Conservation (phyloP, 2,113 vertebrate species). For the Egretta garzetta region DNA sequence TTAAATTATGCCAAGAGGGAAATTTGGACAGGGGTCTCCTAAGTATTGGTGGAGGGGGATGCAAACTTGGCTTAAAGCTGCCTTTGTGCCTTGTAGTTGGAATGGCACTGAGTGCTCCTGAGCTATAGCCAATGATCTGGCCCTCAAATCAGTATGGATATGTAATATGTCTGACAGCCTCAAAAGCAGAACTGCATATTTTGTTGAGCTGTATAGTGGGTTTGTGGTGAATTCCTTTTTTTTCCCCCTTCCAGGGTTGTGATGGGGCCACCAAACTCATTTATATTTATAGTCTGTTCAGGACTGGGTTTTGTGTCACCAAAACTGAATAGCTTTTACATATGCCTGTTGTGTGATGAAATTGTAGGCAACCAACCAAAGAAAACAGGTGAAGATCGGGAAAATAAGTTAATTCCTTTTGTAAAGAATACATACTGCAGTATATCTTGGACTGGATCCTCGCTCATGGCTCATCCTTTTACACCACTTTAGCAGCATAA, state of each 20-base stretch:
- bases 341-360: background rate
- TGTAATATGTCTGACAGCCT: background rate
- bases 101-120: background rate
- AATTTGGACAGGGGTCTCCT: rapidly evolving
- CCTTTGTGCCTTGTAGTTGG: background rate
- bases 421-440: background rate
- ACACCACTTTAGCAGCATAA: background rate
- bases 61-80: background rate
- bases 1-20: background rate
- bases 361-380: background rate
- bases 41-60: background rate
- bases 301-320: background rate
- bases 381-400: background rate
- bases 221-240: background rate
- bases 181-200: background rate
- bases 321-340: background rate
- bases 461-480: background rate
- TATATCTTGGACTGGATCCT: background rate
- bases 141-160: background rate
- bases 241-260: background rate
- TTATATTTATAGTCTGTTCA: background rate
- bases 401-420: background rate
- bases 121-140: background rate
- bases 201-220: background rate
- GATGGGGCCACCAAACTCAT: background rate